Conservation (phyloP, 53 echinoderm and acorn worm genomes). For the Actinopyga echinites region DNA sequence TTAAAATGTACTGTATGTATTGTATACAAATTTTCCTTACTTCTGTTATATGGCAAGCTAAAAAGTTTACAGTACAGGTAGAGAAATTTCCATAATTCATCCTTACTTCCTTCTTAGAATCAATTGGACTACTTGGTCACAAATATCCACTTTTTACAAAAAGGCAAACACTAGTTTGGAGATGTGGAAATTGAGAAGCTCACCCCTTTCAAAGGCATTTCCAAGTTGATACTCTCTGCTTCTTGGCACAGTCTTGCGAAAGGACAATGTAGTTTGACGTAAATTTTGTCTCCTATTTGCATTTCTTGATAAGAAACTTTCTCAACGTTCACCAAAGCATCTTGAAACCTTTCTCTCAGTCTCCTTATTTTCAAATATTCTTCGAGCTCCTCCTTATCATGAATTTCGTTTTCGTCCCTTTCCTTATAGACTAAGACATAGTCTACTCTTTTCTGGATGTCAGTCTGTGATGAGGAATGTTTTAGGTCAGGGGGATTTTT, state of each 20-base stretch:
- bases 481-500: constrained; percentile 29
- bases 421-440: constrained; percentile 69
- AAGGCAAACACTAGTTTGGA: no score
- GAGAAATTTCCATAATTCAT: no score
- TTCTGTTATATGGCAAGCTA: no score
- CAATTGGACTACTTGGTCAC: no score
- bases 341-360: constrained; percentile 70
- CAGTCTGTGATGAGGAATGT: constrained; percentile 26
- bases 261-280: constrained; percentile 81
- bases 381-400: constrained; percentile 58
- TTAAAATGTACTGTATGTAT: no score
- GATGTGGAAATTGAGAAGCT: constrained; percentile 17
- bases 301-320: constrained; percentile 67
- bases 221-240: constrained; percentile 84
- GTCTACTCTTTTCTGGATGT: constrained; percentile 66
- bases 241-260: constrained; percentile 79
- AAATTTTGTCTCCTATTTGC: constrained; percentile 65
- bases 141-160: no score
- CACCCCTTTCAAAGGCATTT: constrained; percentile 93
- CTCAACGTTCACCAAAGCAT: constrained; percentile 50
- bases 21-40: no score
- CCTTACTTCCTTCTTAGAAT: no score
- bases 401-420: constrained; percentile 51
- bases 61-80: no score
- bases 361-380: constrained; percentile 40